Evolutionary conservation across 2,888 invertebrate genomes (phyloP).

Genomic region (Isoperla grammatica): DNA sequence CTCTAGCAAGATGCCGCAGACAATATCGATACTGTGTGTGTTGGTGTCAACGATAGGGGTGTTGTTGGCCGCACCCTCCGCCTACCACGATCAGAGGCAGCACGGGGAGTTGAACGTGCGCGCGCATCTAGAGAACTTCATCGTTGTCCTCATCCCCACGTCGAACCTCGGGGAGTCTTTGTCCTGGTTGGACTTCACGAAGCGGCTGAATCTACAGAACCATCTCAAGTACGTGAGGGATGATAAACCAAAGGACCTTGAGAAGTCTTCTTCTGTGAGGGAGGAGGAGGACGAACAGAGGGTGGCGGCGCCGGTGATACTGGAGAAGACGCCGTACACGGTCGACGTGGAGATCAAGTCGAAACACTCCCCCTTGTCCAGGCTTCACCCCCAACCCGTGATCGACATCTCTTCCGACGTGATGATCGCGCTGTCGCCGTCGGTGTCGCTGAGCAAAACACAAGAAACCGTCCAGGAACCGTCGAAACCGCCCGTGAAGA

Average conservation of each 20-base stretch:
- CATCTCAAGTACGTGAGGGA: too few species aligned
- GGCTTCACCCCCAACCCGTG: background rate
- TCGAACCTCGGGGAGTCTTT: background rate
- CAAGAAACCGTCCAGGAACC: background rate
- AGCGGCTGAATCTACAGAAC: background rate
- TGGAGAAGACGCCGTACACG: too few species aligned
- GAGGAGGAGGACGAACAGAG: too few species aligned
- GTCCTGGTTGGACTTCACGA: background rate
- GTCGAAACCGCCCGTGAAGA: background rate
- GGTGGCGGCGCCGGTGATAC: too few species aligned
- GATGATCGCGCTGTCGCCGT: background rate
- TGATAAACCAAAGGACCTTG: too few species aligned
- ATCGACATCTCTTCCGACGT: conserved; percentile 5
- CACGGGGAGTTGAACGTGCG: conserved; percentile 69
- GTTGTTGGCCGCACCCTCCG: conserved; percentile 35
- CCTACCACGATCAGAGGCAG: conserved; percentile 64
- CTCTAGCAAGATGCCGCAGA: background rate
- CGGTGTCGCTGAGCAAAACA: background rate
- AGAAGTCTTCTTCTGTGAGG: too few species aligned
- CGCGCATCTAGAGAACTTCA: conserved; percentile 67
- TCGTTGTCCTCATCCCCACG: conserved; percentile 59
- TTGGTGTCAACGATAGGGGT: background rate
- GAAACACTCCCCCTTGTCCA: background rate
- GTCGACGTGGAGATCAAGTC: too few species aligned
- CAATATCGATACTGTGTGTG: background rate